These are phyloP conservation scores for Prochilodus magdalenae DNA, from an alignment of 2,113 vertebrate species.

Conservation along the genomic window DNA sequence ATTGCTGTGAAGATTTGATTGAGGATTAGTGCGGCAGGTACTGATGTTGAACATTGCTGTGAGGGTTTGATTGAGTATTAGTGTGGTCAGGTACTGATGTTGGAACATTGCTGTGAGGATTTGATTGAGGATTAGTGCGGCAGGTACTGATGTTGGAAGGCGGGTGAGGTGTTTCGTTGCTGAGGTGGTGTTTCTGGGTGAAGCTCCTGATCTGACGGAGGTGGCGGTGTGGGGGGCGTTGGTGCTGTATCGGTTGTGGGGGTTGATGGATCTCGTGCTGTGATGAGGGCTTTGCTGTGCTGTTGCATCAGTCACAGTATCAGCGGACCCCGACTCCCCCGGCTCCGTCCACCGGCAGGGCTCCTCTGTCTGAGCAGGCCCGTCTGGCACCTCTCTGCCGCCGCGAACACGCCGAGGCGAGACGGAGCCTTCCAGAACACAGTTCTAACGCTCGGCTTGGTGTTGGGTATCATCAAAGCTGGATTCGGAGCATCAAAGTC, in stretches of 20 bases:
- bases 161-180: no score
- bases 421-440: neutral
- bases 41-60: no score
- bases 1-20: no score
- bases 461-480: neutral
- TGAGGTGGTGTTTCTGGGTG: no score
- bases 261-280: neutral
- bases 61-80: no score
- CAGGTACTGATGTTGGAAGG: no score
- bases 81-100: no score
- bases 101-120: no score
- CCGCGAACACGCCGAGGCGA: neutral
- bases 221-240: no score
- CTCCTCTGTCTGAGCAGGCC: neutral
- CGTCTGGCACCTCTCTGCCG: neutral
- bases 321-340: neutral
- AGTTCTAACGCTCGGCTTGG: neutral
- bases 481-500: neutral
- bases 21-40: no score
- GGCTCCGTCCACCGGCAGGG: neutral
- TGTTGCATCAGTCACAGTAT: constrained; percentile 26
- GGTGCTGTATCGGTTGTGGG: neutral
- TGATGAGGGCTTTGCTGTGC: constrained; percentile 24
- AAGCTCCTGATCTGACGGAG: no score
- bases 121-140: no score